phyloP scores from a whole-genome alignment of 2,113 vertebrate species.

The Cranoglanis bouderius region DNA sequence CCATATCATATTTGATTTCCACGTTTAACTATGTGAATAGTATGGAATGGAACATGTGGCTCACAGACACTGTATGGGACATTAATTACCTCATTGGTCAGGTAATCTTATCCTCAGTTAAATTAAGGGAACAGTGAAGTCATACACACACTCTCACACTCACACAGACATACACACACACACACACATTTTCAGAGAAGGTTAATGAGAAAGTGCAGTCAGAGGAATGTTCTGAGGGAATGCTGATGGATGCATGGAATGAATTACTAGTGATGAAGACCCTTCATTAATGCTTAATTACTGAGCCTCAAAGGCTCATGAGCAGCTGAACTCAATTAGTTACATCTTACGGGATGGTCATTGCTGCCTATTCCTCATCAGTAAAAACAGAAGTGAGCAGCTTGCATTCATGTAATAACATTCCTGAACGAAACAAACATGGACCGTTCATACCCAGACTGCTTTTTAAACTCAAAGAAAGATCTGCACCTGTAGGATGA shows the following conservation, averaged over 20 bases:
- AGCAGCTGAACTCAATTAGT: constrained; percentile 11
- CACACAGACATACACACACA: constrained; percentile 2
- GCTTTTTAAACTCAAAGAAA: not conserved
- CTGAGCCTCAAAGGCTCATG: not conserved
- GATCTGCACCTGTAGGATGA: not conserved
- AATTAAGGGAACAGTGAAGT: constrained; percentile 11
- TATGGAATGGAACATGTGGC: constrained; percentile 43
- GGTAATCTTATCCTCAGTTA: constrained; percentile 28
- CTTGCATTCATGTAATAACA: not conserved
- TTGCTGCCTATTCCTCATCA: not conserved
- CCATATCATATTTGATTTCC: constrained; percentile 31
- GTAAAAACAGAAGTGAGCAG: not conserved
- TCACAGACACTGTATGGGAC: constrained; percentile 16
- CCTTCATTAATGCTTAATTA: not conserved
- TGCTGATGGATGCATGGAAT: not conserved
- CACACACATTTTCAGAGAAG: not conserved
- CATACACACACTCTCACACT: not conserved
- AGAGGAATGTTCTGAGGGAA: not conserved
- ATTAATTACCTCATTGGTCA: constrained; percentile 36
- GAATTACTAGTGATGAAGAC: constrained; percentile 25
- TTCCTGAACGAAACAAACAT: not conserved
- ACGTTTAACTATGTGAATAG: constrained; percentile 1
- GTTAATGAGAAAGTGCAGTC: not conserved
- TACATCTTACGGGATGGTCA: not conserved
- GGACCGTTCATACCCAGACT: not conserved